These are phyloP conservation scores for Drosophila repletoides DNA, from an alignment of 1,140 invertebrate genomes.

Conservation along the genomic window DNA sequence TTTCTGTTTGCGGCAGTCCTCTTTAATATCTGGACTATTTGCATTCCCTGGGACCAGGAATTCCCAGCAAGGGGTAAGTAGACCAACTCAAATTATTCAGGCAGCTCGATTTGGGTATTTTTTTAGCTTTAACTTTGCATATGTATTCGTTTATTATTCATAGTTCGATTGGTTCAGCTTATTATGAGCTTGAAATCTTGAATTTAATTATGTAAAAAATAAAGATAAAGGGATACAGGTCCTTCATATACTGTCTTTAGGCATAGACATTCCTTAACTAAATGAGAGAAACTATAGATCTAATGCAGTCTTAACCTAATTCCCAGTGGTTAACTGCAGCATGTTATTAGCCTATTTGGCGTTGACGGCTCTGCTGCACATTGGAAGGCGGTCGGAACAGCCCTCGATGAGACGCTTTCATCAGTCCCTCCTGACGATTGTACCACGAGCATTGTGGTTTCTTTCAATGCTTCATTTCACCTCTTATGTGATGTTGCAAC, in stretches of 20 bases:
- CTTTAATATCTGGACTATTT: conserved; percentile 86
- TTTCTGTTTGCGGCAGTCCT: conserved; percentile 88
- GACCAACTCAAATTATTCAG: no score
- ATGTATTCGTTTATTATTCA: no score
- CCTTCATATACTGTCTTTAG: no score
- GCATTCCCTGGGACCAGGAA: conserved; percentile 84
- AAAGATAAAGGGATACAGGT: no score
- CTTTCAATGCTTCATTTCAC: conserved; percentile 60
- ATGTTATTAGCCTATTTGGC: conserved; percentile 60
- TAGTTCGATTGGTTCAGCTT: no score
- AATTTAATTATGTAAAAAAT: no score
- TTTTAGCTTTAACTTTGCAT: neutral
- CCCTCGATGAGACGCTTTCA: conserved; percentile 50
- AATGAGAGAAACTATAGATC: no score
- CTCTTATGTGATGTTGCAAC: conserved; percentile 57
- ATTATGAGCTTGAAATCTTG: no score
- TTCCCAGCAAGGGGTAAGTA: conserved; percentile 60
- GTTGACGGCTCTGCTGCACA: conserved; percentile 52
- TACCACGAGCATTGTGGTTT: conserved; percentile 56
- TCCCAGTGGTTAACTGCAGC: conserved; percentile 65
- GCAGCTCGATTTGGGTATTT: no score
- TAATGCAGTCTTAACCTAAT: no score
- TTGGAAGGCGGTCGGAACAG: conserved; percentile 52
- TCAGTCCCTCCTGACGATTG: conserved; percentile 46
- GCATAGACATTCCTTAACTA: no score